Conservation (phyloP, 2,888 invertebrate species). For the Drosophila nr. perissopoda region DNA sequence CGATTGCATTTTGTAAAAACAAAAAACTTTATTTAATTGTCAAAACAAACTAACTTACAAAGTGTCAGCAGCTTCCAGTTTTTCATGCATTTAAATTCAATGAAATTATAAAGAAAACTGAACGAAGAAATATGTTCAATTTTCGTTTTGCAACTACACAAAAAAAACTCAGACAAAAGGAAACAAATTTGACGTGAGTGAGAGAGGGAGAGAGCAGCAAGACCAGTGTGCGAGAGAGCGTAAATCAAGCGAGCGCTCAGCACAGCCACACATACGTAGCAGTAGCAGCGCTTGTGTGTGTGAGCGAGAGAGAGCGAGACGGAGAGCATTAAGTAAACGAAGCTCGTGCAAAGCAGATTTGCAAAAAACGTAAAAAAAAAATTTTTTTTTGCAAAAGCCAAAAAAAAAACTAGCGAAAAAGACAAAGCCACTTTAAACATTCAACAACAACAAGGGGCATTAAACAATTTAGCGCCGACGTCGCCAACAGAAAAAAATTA, state of each 20-base stretch:
- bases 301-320: slow-evolving; percentile 26
- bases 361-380: slow-evolving; percentile 47
- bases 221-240: slow-evolving; percentile 21
- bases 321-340: slow-evolving; percentile 69
- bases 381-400: slow-evolving; percentile 40
- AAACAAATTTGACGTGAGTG: slow-evolving; percentile 68
- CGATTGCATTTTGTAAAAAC: slow-evolving; percentile 10
- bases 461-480: slow-evolving; percentile 56
- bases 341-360: slow-evolving; percentile 74
- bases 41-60: slow-evolving; percentile 42
- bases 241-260: slow-evolving; percentile 25
- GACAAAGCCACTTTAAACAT: slow-evolving; percentile 62
- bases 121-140: slow-evolving; percentile 67
- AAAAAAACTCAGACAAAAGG: slow-evolving; percentile 73
- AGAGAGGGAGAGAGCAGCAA: slow-evolving; percentile 16
- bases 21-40: slow-evolving; percentile 10
- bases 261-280: slow-evolving; percentile 19
- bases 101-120: slow-evolving; percentile 60
- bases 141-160: slow-evolving; percentile 64
- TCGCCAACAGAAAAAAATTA: slow-evolving; percentile 50
- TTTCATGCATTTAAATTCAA: slow-evolving; percentile 55
- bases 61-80: slow-evolving; percentile 26
- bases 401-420: slow-evolving; percentile 50
- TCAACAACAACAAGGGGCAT: slow-evolving; percentile 54
- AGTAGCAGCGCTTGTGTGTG: slow-evolving; percentile 24